A percentile compares a stretch with the other conserved stretches of the same genome.
These are phyloP conservation scores for Pinctada fucata DNA, from an alignment of 2,888 invertebrate species.

Conservation along the genomic window DNA sequence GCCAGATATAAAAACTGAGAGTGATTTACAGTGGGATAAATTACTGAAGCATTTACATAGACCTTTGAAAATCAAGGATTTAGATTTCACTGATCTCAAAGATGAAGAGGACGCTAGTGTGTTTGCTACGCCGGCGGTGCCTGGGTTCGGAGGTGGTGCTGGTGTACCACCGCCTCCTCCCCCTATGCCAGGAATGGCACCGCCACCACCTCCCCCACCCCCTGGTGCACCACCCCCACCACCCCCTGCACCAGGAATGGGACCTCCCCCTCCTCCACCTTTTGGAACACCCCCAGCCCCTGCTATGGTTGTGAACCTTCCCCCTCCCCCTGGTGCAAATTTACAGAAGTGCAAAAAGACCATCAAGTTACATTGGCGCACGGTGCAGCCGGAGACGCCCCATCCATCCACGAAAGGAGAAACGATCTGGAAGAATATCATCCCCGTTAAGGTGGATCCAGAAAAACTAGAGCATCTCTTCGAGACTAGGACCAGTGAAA, in stretches of 20 bases:
- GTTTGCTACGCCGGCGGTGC: slow-evolving; percentile 80
- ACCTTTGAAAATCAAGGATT: slow-evolving; percentile 89
- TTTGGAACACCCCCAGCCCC: slow-evolving; percentile 49
- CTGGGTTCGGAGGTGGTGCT: slow-evolving; percentile 36
- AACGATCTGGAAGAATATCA: slow-evolving; percentile 74
- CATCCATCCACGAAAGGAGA: slow-evolving; percentile 63
- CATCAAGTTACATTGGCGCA: slow-evolving; percentile 98
- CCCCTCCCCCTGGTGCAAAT: slow-evolving; percentile 67
- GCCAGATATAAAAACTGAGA: slow-evolving; percentile 88
- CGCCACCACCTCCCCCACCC: slow-evolving; percentile 59
- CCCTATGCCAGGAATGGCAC: slow-evolving; percentile 45
- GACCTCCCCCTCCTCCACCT: slow-evolving; percentile 58
- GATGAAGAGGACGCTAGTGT: slow-evolving; percentile 88
- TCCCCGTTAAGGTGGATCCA: slow-evolving; percentile 89
- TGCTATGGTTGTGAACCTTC: slow-evolving; percentile 58
- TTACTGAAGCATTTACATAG: slow-evolving; percentile 79
- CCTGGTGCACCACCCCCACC: slow-evolving; percentile 49
- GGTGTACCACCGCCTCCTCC: slow-evolving; percentile 59
- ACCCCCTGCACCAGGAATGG: slow-evolving; percentile 54
- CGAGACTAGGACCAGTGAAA: slow-evolving; percentile 96
- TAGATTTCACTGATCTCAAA: slow-evolving; percentile 96
- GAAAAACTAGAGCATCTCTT: slow-evolving; percentile 96
- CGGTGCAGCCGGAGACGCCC: slow-evolving; percentile 79
- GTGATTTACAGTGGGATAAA: slow-evolving; percentile 97
- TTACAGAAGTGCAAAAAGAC: slow-evolving; percentile 87